Conservation (phyloP, 2,797 vertebrate genomes). For the Typhlichthys eigenmanni region DNA sequence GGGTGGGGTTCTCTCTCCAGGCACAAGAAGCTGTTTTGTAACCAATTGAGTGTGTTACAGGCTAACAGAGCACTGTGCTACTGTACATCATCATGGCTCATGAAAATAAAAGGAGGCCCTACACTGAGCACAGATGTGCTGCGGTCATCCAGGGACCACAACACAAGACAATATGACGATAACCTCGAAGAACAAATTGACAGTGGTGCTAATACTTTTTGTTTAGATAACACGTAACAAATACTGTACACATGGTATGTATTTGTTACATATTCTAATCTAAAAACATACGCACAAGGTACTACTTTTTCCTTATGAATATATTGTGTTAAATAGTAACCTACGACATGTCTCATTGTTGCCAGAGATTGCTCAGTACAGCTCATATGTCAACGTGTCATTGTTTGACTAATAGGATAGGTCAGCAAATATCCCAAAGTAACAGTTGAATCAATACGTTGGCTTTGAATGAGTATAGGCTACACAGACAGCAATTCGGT, state of each 20-base stretch:
- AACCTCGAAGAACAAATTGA: slow-evolving; percentile 6
- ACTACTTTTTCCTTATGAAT: too few relatives aligned
- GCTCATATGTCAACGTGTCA: slow-evolving; percentile 25
- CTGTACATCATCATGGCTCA: slow-evolving; percentile 36
- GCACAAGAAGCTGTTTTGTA: slow-evolving; percentile 1
- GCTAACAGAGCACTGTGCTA: slow-evolving; percentile 41
- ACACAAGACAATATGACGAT: background rate
- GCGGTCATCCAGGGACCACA: too few relatives aligned
- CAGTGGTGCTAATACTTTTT: background rate
- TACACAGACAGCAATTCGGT: too few relatives aligned
- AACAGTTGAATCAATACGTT: too few relatives aligned
- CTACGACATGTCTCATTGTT: slow-evolving; percentile 4
- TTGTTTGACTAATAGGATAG: slow-evolving; percentile 39
- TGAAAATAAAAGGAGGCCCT: background rate
- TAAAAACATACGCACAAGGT: too few relatives aligned
- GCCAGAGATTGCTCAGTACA: background rate
- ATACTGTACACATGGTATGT: too few relatives aligned
- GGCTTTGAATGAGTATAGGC: background rate
- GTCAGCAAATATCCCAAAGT: background rate
- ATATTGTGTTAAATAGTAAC: too few relatives aligned
- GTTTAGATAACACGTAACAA: too few relatives aligned
- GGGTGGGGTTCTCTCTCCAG: too few relatives aligned
- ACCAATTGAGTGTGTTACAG: slow-evolving; percentile 2
- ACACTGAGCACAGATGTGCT: slow-evolving; percentile 8
- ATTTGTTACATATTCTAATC: too few relatives aligned